Base-by-base conservation (phyloP, 2,888 invertebrate species). In the Lottia scabra region DNA sequence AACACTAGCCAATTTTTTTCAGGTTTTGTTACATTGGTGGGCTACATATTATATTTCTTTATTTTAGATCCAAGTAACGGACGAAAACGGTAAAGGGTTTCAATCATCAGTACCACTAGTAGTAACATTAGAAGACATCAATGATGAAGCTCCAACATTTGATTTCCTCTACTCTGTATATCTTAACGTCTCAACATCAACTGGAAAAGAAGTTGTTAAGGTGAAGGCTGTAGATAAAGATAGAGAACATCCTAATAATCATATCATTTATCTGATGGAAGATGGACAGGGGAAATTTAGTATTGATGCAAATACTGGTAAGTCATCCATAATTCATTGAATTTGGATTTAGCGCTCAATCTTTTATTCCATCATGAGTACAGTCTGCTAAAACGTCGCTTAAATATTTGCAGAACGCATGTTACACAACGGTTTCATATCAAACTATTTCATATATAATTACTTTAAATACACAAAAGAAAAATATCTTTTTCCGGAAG, bases 201-300 rank as follows among this genome's bases (percentile, higher is more conserved):
- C 46, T 26, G 75, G 75, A 27, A 65, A 62, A 30, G 15, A 45
- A 10, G 63, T 75, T 26, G 73, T 67, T 43, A 30, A 43, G 10
- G 62, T 73, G 30, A 64, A 56, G 46, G 75, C 75, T 1, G 44
- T 15, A 23, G 75, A 75, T 26, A 26, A 38, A 16, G 75, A 75
- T 62, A 23, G n/a, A 19, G 44, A 68, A 2, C 15, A 48, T 23
- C 68, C 71, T 16, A 79, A 78, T 66, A 71, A 77, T n/a, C 66
- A 76, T 27, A 63, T 79, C 12, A 74, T 72, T 46, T 66, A 76
- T 27, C 73, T 79, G 13, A 74, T 67, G n/a, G 68, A 73, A 56
- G 75, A 72, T n/a, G 75, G 75, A n/a, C 63, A 45, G 16, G 72
- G 71, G 16, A 72, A 73, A 66, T 75, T 75, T 63, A 70, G 48